A percentile compares a stretch with the other conserved stretches of the same genome.
Conservation (phyloP, 2,797 vertebrate species). For the Orientallactaga sibirica region DNA sequence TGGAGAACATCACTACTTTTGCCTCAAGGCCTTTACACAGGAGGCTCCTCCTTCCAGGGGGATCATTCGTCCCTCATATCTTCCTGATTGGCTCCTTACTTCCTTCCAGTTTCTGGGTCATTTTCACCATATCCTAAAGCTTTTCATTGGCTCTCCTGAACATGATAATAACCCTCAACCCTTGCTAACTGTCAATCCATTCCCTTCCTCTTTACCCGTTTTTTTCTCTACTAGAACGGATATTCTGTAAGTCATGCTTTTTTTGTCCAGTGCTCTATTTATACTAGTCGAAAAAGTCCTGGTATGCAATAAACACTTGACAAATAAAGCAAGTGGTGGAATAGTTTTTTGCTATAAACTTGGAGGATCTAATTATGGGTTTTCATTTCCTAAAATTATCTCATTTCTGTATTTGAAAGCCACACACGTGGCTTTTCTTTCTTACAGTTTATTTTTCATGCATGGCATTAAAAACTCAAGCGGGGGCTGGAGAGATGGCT, state of each 20-base stretch:
- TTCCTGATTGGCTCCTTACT: not conserved
- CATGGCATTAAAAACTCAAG: not conserved
- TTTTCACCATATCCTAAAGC: not conserved
- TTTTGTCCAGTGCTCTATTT: not conserved
- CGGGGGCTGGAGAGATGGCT: no score
- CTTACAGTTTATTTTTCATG: slow-evolving; percentile 39
- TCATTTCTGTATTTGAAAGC: slow-evolving; percentile 26
- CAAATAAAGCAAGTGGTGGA: slow-evolving; percentile 2
- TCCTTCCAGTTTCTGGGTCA: not conserved
- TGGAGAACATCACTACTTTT: no score
- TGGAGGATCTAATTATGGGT: not conserved
- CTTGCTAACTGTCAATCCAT: not conserved
- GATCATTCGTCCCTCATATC: not conserved
- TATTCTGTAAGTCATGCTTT: not conserved
- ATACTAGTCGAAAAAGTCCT: not conserved
- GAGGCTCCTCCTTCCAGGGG: not conserved
- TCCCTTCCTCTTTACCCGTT: not conserved
- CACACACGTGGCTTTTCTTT: not conserved
- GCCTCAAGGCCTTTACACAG: not conserved
- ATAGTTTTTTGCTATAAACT: not conserved
- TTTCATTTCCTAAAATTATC: not conserved
- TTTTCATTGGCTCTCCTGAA: not conserved
- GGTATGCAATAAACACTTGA: not conserved
- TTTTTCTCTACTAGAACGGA: not conserved
- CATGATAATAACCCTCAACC: no score